phyloP scores from a whole-genome alignment of 2,797 vertebrate species.

The Lepus oiostolus region DNA sequence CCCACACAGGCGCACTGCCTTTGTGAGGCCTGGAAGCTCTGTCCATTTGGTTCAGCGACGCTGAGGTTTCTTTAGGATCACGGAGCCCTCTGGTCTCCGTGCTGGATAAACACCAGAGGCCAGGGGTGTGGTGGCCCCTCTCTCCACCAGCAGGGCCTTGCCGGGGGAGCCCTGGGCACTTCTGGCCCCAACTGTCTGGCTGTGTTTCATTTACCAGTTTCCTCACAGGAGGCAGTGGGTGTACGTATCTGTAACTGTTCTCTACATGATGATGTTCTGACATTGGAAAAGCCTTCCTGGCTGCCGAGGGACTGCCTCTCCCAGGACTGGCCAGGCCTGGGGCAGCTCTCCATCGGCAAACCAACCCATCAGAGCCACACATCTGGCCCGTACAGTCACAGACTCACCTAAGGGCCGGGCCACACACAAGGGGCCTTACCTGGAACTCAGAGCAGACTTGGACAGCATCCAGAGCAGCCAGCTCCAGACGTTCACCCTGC shows the following conservation, averaged over 20 bases:
- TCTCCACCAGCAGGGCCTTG: no score
- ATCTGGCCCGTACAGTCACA: not conserved
- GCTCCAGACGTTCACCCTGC: not conserved
- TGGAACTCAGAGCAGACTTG: not conserved
- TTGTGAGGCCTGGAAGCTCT: not conserved
- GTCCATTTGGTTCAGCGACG: not conserved
- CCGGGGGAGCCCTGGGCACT: no score
- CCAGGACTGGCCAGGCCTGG: not conserved
- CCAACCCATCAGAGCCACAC: no score
- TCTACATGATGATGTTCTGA: not conserved
- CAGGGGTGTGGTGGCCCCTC: no score
- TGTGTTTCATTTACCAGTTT: not conserved
- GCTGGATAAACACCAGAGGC: not conserved
- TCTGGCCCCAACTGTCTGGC: not conserved
- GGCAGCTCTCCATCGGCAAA: not conserved
- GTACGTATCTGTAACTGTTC: not conserved
- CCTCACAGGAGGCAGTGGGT: not conserved
- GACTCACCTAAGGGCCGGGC: not conserved
- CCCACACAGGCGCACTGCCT: rapidly evolving
- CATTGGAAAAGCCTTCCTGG: not conserved
- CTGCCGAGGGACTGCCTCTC: not conserved
- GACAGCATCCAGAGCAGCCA: not conserved
- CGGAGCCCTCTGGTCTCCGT: not conserved
- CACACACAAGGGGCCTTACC: not conserved
- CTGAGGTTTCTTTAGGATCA: not conserved